A percentile compares a stretch with the other conserved stretches of the same genome.
Conservation (phyloP, 1,140 invertebrate species). For the Papilio polytes region DNA sequence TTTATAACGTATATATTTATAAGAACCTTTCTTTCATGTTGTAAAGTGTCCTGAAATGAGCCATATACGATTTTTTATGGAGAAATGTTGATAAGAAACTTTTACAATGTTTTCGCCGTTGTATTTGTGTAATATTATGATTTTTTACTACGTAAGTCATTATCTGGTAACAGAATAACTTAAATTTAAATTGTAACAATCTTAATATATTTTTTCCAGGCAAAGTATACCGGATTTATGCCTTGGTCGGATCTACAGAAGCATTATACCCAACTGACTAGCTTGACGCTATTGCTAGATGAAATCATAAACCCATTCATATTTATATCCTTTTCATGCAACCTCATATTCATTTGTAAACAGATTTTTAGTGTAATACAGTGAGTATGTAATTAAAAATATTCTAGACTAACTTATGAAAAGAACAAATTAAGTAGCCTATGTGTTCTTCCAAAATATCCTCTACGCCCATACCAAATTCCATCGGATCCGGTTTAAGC, state of each 20-base stretch:
- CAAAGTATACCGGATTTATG: constrained; percentile 9
- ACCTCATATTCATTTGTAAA: constrained; percentile 49
- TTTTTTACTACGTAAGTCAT: neutral
- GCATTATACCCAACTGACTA: constrained; percentile 48
- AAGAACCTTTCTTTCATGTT: neutral
- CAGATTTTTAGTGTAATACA: constrained; percentile 48
- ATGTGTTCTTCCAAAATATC: too few species aligned
- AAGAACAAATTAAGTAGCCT: too few species aligned
- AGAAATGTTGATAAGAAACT: neutral
- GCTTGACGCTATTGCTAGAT: constrained; percentile 47
- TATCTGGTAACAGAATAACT: too few species aligned
- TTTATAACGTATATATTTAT: neutral
- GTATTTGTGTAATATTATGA: neutral
- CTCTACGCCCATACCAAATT: too few species aligned
- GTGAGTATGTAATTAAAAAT: constrained; percentile 44
- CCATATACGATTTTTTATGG: constrained; percentile 1
- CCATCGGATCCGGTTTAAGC: too few species aligned
- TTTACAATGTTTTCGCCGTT: neutral
- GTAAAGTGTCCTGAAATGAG: constrained; percentile 20
- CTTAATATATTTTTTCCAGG: constrained; percentile 8
- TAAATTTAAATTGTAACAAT: neutral
- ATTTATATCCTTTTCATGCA: constrained; percentile 47
- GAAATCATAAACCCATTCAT: constrained; percentile 51
- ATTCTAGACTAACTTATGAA: too few species aligned
- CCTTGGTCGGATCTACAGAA: constrained; percentile 48